phyloP scores from a whole-genome alignment of 2,113 vertebrate species.

The Eptesicus fuscus region DNA sequence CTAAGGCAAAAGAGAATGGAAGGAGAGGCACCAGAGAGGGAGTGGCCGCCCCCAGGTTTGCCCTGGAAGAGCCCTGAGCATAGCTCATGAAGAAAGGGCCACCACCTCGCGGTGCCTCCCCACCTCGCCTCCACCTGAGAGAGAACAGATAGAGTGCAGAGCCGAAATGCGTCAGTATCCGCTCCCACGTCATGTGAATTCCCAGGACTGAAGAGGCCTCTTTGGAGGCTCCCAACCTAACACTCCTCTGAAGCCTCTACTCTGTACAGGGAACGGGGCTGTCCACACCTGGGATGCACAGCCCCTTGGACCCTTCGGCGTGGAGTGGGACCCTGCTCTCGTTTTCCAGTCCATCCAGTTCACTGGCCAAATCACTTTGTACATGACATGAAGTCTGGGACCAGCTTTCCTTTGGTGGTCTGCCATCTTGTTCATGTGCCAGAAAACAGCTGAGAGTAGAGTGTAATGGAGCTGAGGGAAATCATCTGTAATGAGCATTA shows the following conservation, averaged over 20 bases:
- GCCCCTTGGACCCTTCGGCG: not conserved
- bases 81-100: not conserved
- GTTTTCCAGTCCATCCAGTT: constrained; percentile 19
- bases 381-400: constrained; percentile 40
- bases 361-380: constrained; percentile 28
- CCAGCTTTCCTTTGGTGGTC: constrained; percentile 41
- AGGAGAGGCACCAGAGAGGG: not conserved
- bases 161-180: not conserved
- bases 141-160: too few species aligned
- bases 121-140: not conserved
- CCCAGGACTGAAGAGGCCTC: not conserved
- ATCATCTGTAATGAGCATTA: constrained; percentile 66
- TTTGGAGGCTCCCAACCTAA: not conserved
- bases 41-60: too few species aligned
- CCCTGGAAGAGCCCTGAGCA: not conserved
- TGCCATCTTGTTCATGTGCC: constrained; percentile 57
- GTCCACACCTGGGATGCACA: not conserved
- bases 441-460: constrained; percentile 55
- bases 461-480: constrained; percentile 59
- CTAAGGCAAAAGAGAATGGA: not conserved
- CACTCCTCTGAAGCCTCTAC: not conserved
- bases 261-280: not conserved
- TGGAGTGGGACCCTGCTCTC: not conserved
- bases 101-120: accelerated
- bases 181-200: not conserved